Conservation (phyloP, 1,140 invertebrate species). For the Drosophila obscura region DNA sequence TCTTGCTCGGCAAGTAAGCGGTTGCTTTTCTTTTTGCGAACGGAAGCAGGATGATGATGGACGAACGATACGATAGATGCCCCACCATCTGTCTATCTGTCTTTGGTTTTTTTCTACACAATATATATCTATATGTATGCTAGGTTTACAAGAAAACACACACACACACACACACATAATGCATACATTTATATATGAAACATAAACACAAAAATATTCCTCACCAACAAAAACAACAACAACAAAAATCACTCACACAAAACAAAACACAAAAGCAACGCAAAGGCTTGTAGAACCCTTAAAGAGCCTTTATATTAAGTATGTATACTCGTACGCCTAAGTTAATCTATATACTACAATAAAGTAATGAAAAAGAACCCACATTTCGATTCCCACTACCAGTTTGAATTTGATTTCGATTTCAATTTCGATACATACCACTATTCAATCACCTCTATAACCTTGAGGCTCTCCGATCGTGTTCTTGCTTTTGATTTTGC, state of each 20-base stretch:
- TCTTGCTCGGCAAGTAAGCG: constrained; percentile 93
- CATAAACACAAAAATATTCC: constrained; percentile 63
- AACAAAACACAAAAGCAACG: constrained; percentile 48
- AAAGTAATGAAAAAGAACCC: constrained; percentile 57
- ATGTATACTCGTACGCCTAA: constrained; percentile 71
- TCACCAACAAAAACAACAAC: constrained; percentile 40
- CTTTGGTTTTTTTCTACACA: constrained; percentile 37
- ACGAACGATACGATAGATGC: background rate
- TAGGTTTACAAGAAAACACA: constrained; percentile 32
- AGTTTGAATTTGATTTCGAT: background rate
- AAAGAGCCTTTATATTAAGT: constrained; percentile 70
- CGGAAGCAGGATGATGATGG: constrained; percentile 5
- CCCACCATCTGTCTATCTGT: constrained; percentile 15
- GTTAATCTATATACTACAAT: constrained; percentile 73
- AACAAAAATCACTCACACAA: constrained; percentile 58
- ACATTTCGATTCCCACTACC: constrained; percentile 1
- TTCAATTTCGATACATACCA: constrained; percentile 22
- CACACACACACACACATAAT: constrained; percentile 20
- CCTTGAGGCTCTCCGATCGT: constrained; percentile 48
- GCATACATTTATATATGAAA: constrained; percentile 37
- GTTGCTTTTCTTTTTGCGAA: background rate
- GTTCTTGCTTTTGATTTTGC: constrained; percentile 34
- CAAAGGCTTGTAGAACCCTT: constrained; percentile 53
- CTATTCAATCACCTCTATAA: constrained; percentile 59
- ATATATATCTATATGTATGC: constrained; percentile 25